Base-by-base conservation (phyloP, 2,888 invertebrate genomes). In the Keiferia lycopersicella region DNA sequence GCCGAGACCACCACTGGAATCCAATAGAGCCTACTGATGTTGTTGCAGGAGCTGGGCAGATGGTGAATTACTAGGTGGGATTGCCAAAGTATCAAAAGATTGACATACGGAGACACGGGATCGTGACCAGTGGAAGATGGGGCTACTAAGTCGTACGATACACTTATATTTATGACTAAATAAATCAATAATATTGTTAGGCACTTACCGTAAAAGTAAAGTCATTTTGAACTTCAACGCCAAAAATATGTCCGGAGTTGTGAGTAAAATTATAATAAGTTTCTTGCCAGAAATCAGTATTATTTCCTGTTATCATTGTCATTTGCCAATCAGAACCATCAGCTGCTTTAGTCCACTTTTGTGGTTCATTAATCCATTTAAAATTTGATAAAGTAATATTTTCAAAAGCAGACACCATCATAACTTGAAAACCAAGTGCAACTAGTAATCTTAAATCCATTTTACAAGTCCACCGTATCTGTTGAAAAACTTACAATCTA, bases 241-340 rank as follows among this genome's bases (percentile, higher is more conserved):
- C 87, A 67, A 71, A 89, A 1, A 86, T 63, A 76, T 89, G 89
- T 0, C 88, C 89, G 0, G 81, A 71, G 57, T 84, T 86, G 14
- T 72, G 70, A 60, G 74, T 64, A 65, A 87, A 88, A 62, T 82
- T 75, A 65, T 88, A 87, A 74, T 74, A 84, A 16, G 89, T 88
- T 53, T 77, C 79, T 73, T 86, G 84, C 88, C 89, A 89, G 68
- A 87, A 89, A 68, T 89, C 89, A 0, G 83, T 81, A 58, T 77
- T 76, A n/a, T 81, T 73, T n/a, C 86, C 80, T 1, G 86, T 88
- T 7, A 69, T 78, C 10, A 86, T 75, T 65, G 34, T 34, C 34
- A 34, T 34, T 8, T 34, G 34, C 34, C 34, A 34, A 8, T 75
- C 69, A 3, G 88, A 68, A 30, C 53, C 65, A 18, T 80, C 71